Evolutionary conservation across 2,113 vertebrate genomes (phyloP), one percentile per base, ranked within the genome.

Genomic region (Atherinomorus stipes): DNA sequence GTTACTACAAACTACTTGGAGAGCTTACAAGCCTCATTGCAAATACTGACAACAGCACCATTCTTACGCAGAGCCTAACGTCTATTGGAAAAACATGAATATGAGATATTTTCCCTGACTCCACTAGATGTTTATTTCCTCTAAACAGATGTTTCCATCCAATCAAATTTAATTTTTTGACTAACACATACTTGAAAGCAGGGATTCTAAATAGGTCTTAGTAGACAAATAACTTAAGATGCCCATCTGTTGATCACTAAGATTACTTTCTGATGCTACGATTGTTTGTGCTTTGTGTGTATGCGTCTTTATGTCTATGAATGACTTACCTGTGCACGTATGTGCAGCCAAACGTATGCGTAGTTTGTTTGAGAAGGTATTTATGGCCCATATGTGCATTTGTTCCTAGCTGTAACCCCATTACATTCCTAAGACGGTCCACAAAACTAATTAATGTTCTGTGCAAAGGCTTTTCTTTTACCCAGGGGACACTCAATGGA

Each of bases 1-100:
- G 94, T 94, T 94, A 92, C 91, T 92, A 92, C 93, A 92, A 93
- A 93, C 93, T 91, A 93, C 91, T 92, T 93, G 90, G 90, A 93
- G 91, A 84, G 88, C 91, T 91, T 92, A 94, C 88, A 94, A 92
- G 90, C 89, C 83, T 87, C 86, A 90, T 92, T 91, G 90, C 91
- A 87, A 92, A 89, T 83, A 91, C 90, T 87, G 89, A 93, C 92
- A 92, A 90, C 92, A 88, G 88, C 83, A 81, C 90, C 80, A 87
- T 91, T 94, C 85, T 86, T 89, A 88, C 90, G 89, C 87, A 89
- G 88, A 83, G 76, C 85, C 88, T 78, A 85, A 87, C 83, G 54
- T 91, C 86, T 83, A 78, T 75, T 80, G 78, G 81, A 87, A 90
- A 88, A 82, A 68, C 34, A 56, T 71, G 61, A 90, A 84, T 73